These are phyloP conservation scores for Acyrthosiphon pisum DNA, from an alignment of 1,140 invertebrate genomes.

Conservation along the genomic window DNA sequence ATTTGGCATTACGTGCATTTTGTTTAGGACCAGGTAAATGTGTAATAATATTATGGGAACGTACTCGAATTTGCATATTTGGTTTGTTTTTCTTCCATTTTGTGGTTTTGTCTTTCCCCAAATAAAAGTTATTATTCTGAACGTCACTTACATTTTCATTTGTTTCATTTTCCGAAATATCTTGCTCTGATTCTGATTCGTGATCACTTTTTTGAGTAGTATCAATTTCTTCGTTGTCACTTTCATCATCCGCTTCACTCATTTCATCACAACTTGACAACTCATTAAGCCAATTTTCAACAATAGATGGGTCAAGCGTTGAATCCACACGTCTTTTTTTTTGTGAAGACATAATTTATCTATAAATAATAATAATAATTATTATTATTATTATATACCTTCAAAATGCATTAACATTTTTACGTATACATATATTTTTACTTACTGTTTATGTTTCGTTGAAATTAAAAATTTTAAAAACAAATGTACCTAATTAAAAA, in stretches of 20 bases:
- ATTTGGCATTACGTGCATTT: slow-evolving; percentile 18
- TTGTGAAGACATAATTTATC: slow-evolving; percentile 3
- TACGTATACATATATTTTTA: background rate
- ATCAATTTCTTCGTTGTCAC: background rate
- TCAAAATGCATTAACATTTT: background rate
- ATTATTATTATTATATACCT: background rate
- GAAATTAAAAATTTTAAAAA: slow-evolving; percentile 8
- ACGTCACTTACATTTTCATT: background rate
- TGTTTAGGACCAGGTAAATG: slow-evolving; percentile 28
- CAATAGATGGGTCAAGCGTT: background rate
- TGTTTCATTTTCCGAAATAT: slow-evolving; percentile 20
- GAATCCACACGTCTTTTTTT: background rate
- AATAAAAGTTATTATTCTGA: slow-evolving; percentile 42
- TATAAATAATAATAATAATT: background rate
- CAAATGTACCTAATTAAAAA: background rate
- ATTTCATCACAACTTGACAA: slow-evolving; percentile 30
- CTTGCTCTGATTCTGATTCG: background rate
- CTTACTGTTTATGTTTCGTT: slow-evolving; percentile 28
- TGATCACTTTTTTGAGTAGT: slow-evolving; percentile 14
- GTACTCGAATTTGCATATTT: background rate
- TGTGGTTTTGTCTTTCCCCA: slow-evolving; percentile 7
- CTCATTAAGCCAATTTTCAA: background rate
- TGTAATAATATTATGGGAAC: slow-evolving; percentile 12
- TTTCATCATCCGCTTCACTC: background rate
- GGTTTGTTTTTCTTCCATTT: slow-evolving; percentile 31